Conservation (phyloP, 2,888 invertebrate species). For the Uloborus plumipes region DNA sequence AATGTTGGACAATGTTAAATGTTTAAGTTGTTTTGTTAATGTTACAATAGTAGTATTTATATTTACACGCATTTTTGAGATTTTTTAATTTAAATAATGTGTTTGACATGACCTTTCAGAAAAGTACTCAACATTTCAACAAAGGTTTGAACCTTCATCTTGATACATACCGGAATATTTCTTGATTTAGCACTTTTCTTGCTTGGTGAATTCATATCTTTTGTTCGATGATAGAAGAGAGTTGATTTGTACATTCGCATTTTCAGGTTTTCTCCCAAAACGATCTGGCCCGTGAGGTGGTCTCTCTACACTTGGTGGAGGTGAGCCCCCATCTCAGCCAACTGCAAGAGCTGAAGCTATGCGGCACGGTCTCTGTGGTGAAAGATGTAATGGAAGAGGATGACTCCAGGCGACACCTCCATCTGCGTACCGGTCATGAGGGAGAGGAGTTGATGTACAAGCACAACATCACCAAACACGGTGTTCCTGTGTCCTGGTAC, state of each 20-base stretch:
- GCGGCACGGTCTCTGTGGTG: slow-evolving; percentile 72
- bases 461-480: slow-evolving; percentile 69
- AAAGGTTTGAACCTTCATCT: too few relatives aligned
- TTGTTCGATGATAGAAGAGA: too few relatives aligned
- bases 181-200: too few relatives aligned
- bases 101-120: too few relatives aligned
- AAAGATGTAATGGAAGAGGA: slow-evolving; percentile 65
- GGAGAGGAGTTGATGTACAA: slow-evolving; percentile 63
- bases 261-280: slow-evolving; percentile 73
- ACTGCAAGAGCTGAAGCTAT: slow-evolving; percentile 84
- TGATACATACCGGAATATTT: too few relatives aligned
- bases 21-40: too few relatives aligned
- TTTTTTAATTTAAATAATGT: too few relatives aligned
- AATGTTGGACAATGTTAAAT: too few relatives aligned
- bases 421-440: slow-evolving; percentile 56
- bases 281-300: slow-evolving; percentile 70
- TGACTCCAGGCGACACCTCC: slow-evolving; percentile 55
- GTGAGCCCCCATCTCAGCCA: slow-evolving; percentile 86
- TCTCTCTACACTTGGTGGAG: slow-evolving; percentile 89
- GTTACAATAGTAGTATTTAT: too few relatives aligned
- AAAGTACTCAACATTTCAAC: too few relatives aligned
- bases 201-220: too few relatives aligned
- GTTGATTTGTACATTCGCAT: background rate
- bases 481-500: slow-evolving; percentile 87
- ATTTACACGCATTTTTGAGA: too few relatives aligned